These are phyloP conservation scores for Dasysyrphus albostriatus DNA, from an alignment of 2,888 invertebrate genomes.

Conservation along the genomic window DNA sequence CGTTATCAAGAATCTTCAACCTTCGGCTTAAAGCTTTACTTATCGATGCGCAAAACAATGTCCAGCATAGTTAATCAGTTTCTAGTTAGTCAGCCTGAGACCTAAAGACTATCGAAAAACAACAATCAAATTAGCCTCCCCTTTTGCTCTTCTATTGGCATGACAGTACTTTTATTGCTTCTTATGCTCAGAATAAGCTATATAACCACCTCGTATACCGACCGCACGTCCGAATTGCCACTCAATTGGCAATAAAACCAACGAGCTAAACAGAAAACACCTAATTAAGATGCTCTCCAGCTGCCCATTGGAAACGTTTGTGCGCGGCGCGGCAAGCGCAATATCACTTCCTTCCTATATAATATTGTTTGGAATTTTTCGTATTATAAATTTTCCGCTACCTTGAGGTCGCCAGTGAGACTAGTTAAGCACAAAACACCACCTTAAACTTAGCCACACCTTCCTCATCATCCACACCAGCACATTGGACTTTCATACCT, in stretches of 20 bases:
- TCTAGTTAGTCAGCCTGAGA: slow-evolving; percentile 29
- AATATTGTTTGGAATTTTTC: slow-evolving; percentile 24
- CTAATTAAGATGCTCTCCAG: slow-evolving; percentile 73
- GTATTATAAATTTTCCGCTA: slow-evolving; percentile 54
- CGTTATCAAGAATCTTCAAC: slow-evolving; percentile 67
- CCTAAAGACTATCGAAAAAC: slow-evolving; percentile 2
- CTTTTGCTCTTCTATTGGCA: slow-evolving; percentile 23
- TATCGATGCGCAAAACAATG: slow-evolving; percentile 37
- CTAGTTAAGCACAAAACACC: slow-evolving; percentile 33
- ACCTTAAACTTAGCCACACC: slow-evolving; percentile 22
- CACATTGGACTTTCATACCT: slow-evolving; percentile 44
- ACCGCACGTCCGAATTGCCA: slow-evolving; percentile 41
- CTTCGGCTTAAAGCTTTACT: slow-evolving; percentile 37
- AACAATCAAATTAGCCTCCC: neutral
- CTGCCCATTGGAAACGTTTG: slow-evolving; percentile 35
- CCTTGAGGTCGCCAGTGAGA: slow-evolving; percentile 49
- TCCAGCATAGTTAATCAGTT: slow-evolving; percentile 55
- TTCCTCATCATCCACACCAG: slow-evolving; percentile 19
- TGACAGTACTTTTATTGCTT: slow-evolving; percentile 58
- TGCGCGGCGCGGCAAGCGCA: slow-evolving; percentile 42
- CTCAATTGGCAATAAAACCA: slow-evolving; percentile 61
- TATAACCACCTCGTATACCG: slow-evolving; percentile 16
- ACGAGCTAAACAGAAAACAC: slow-evolving; percentile 53
- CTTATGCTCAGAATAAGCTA: slow-evolving; percentile 56
- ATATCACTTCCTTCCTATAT: slow-evolving; percentile 71